Conservation (phyloP, 2,797 vertebrate species). For the Sebastes baramenuke region DNA sequence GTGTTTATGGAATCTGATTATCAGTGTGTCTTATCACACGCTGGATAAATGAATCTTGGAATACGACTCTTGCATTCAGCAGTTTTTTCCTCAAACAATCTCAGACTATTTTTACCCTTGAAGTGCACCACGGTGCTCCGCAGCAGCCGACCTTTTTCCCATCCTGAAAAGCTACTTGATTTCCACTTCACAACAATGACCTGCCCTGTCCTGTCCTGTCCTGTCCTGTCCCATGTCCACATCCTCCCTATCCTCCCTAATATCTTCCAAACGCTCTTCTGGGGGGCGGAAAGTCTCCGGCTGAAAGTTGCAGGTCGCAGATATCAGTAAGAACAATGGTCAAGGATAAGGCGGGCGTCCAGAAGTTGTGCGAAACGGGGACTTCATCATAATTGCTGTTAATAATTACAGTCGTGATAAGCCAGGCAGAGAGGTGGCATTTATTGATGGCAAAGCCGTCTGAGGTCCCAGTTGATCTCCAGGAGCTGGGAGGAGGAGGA, state of each 20-base stretch:
- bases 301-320: constrained; percentile 35
- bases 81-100: not conserved
- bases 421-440: constrained; percentile 34
- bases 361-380: constrained; percentile 78
- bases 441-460: constrained; percentile 63
- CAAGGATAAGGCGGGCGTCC: constrained; percentile 88
- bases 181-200: constrained; percentile 57
- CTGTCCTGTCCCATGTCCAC: constrained; percentile 27
- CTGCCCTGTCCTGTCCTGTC: constrained; percentile 12
- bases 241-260: constrained; percentile 54
- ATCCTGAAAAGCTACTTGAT: constrained; percentile 50
- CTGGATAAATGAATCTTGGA: not conserved
- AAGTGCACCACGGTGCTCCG: not conserved
- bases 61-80: not conserved
- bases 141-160: constrained; percentile 10
- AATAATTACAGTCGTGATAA: constrained; percentile 91
- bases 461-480: constrained; percentile 46
- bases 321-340: constrained; percentile 88
- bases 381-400: constrained; percentile 86
- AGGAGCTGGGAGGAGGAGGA: constrained; percentile 10
- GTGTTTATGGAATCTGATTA: not conserved
- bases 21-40: not conserved
- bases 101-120: constrained; percentile 19
- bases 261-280: constrained; percentile 6
- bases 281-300: constrained; percentile 21